phyloP scores from a whole-genome alignment of 2,888 invertebrate species.

The Herminia tarsipennalis region DNA sequence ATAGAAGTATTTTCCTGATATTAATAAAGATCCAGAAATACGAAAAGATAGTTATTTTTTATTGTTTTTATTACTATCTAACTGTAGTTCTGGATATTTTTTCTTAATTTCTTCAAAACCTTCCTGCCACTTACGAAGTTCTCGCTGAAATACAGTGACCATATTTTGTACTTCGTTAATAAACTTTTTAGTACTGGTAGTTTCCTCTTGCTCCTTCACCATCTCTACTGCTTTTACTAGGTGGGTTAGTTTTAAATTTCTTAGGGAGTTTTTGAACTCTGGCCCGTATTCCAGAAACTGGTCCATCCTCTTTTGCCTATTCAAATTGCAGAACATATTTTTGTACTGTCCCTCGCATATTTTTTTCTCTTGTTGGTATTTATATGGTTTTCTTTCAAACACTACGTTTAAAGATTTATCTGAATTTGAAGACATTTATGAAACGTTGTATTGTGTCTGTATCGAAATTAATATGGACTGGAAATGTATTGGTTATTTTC shows the following conservation, averaged over 20 bases:
- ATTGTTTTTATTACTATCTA: not conserved
- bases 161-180: slow-evolving; percentile 48
- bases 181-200: slow-evolving; percentile 52
- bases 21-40: no score
- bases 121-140: slow-evolving; percentile 43
- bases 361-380: not conserved
- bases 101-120: slow-evolving; percentile 40
- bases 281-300: not conserved
- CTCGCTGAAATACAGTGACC: no score
- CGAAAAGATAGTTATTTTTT: no score
- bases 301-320: not conserved
- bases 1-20: no score
- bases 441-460: not conserved
- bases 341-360: not conserved
- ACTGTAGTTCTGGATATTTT: slow-evolving; percentile 39
- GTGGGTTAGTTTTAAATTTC: slow-evolving; percentile 1
- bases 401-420: slow-evolving; percentile 34
- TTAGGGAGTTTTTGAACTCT: not conserved
- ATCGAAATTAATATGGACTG: no score
- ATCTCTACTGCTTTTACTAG: slow-evolving; percentile 9
- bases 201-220: slow-evolving; percentile 36
- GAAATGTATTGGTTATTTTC: not conserved
- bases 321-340: not conserved
- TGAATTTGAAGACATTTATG: not conserved
- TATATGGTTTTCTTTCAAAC: slow-evolving; percentile 29